A percentile compares a stretch with the other conserved stretches of the same genome.
Evolutionary conservation across 1,140 invertebrate species (phyloP).

Genomic region (Euura saliciscinereae): DNA sequence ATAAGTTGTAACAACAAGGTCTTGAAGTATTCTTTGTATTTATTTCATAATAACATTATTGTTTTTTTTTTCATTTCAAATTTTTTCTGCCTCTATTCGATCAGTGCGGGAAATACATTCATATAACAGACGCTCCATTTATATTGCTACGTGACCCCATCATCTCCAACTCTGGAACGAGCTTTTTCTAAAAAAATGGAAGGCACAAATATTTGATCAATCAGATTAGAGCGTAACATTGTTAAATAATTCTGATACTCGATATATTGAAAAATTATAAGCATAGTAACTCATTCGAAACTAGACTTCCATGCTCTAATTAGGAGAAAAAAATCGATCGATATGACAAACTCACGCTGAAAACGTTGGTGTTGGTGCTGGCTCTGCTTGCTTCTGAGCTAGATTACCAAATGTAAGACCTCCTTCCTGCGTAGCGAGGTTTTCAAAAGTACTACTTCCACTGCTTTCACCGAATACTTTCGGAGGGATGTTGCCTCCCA

Average conservation of each 20-base stretch:
- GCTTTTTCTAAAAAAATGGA: conserved; percentile 43
- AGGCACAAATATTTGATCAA: no score
- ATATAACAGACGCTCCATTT: no score
- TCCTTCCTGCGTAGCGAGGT: conserved; percentile 46
- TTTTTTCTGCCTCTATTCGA: no score
- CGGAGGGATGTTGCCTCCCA: conserved; percentile 42
- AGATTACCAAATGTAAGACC: conserved; percentile 53
- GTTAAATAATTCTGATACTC: neutral
- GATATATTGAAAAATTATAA: conserved; percentile 13
- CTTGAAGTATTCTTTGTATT: no score
- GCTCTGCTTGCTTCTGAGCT: conserved; percentile 49
- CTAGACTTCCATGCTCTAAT: no score
- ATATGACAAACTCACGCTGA: conserved; percentile 35
- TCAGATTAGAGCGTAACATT: no score
- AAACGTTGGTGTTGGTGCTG: conserved; percentile 47
- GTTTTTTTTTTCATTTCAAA: no score
- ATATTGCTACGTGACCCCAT: conserved; percentile 1
- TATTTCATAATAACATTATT: no score
- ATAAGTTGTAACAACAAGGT: no score
- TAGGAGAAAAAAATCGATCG: neutral
- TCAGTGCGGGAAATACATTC: no score
- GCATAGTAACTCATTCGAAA: no score
- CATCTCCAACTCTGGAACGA: conserved; percentile 55
- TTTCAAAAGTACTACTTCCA: conserved; percentile 49
- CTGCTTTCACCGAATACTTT: conserved; percentile 47